A percentile compares a stretch with the other conserved stretches of the same genome.
Evolutionary conservation across 2,113 vertebrate species (phyloP).

Genomic region (Elachura formosa): DNA sequence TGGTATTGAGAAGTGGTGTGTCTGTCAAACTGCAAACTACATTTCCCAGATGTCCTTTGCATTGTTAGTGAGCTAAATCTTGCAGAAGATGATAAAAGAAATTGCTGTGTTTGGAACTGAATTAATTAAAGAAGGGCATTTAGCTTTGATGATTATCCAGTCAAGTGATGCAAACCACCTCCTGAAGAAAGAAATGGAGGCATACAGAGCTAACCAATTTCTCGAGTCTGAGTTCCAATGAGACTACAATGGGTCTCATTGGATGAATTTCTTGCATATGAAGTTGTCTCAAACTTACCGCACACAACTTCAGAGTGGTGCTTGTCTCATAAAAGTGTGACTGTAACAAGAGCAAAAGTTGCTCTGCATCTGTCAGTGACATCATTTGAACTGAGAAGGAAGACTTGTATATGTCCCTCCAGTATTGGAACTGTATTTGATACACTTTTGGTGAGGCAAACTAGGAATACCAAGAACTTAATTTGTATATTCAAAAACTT

Average conservation of each 20-base stretch:
- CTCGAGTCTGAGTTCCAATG: neutral
- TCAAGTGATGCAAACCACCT: neutral
- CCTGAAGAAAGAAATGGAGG: neutral
- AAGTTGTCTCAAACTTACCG: neutral
- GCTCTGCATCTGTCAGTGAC: neutral
- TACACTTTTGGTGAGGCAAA: neutral
- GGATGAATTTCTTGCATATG: neutral
- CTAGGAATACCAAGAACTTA: neutral
- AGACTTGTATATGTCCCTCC: neutral
- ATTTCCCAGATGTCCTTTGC: neutral
- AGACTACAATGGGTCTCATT: neutral
- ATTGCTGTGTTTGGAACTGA: neutral
- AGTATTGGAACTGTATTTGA: neutral
- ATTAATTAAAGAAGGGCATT: neutral
- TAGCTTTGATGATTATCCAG: neutral
- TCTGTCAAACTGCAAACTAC: neutral
- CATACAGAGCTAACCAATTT: neutral
- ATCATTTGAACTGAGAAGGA: neutral
- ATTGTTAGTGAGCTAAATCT: neutral
- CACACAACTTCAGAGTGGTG: neutral
- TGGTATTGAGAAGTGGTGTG: neutral
- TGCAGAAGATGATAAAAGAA: neutral
- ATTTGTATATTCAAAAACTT: neutral
- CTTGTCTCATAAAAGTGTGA: neutral
- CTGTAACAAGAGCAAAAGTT: neutral